phyloP scores from a whole-genome alignment of 1,140 invertebrate species.

The Pentalonia nigronervosa region DNA sequence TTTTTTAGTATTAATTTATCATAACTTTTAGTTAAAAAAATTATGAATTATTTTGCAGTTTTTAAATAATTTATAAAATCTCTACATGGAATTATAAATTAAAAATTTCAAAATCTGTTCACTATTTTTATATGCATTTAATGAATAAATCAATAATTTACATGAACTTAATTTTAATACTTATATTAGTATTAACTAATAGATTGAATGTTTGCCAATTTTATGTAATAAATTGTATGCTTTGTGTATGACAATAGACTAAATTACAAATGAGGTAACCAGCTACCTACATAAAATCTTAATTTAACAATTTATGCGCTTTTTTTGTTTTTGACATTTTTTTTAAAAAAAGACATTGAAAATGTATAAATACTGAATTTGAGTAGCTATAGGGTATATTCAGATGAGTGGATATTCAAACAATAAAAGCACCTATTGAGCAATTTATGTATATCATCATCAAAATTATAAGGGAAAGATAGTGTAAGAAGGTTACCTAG shows the following conservation, averaged over 20 bases:
- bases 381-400: not conserved
- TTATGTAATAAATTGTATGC: not conserved
- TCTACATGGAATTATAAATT: not conserved
- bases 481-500: slow-evolving; percentile 45
- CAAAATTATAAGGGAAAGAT: slow-evolving; percentile 28
- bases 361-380: not conserved
- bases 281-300: not conserved
- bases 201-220: not conserved
- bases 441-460: slow-evolving; percentile 34
- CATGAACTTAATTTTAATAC: not conserved
- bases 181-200: not conserved
- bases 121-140: not conserved
- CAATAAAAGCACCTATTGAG: not conserved
- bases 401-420: not conserved
- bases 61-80: not conserved
- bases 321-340: not conserved
- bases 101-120: not conserved
- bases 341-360: not conserved
- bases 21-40: not conserved
- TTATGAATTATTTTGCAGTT: not conserved
- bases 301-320: not conserved
- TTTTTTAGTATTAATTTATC: not conserved
- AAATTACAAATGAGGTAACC: not conserved
- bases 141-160: not conserved
- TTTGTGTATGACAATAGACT: not conserved